Evolutionary conservation across 2,797 vertebrate species (phyloP).

Genomic region (Sphenopsis melanotis): DNA sequence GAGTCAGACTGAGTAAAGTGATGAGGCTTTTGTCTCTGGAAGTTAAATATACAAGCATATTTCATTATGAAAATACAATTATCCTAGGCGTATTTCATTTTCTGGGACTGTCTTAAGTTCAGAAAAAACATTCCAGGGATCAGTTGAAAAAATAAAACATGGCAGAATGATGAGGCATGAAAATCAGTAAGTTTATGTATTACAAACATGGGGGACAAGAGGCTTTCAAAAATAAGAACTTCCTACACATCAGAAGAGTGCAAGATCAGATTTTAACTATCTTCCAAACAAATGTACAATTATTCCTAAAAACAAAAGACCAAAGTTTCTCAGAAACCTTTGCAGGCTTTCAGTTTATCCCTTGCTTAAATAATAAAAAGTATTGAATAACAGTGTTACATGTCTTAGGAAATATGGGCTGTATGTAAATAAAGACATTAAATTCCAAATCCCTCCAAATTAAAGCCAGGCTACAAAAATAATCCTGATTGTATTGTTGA

Average conservation of each 20-base stretch:
- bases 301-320: neutral
- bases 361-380: neutral
- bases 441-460: neutral
- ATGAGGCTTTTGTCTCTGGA: neutral
- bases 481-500: neutral
- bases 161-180: neutral
- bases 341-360: neutral
- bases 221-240: neutral
- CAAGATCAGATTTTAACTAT: neutral
- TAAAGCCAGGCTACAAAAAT: neutral
- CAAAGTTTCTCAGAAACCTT: neutral
- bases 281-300: neutral
- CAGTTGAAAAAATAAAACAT: neutral
- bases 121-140: neutral
- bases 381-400: neutral
- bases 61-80: neutral
- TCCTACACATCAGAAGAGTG: neutral
- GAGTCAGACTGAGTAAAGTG: neutral
- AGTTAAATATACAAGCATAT: neutral
- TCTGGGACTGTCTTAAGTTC: neutral
- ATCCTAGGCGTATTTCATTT: neutral
- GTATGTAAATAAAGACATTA: neutral
- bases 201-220: neutral
- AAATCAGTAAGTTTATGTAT: neutral
- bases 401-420: neutral